Evolutionary conservation across 2,888 invertebrate genomes (phyloP), one percentile per base, ranked within the genome.

Genomic region (Drosophila kambysellisi): DNA sequence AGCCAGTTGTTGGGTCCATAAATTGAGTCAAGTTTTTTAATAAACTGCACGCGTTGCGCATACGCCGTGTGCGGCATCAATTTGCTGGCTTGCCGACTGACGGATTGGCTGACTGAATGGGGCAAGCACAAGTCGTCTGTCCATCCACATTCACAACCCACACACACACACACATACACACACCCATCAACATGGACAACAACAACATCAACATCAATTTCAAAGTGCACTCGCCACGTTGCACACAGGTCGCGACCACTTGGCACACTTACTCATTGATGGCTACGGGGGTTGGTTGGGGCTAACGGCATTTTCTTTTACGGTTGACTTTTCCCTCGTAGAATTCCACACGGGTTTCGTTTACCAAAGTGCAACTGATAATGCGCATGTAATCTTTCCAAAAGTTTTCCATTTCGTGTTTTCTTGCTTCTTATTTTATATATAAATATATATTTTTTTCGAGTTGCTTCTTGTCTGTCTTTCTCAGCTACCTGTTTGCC

Each of bases 1-100:
- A 33, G 29, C 32, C 65, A 33, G 32, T 25, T 35, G 53, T 54
- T 29, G 7, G 29, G n/a, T n/a, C 43, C 81, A 88, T 90, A 86
- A 90, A 83, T 90, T 86, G 72, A 79, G 69, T 41, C 74, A 86
- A 81, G 81, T 86, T 88, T 77, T 80, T 81, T 83, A 88, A 88
- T 86, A 90, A 86, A 83, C 68, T 78, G 76, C 83, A 74, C 76
- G 82, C 72, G 77, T 85, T 85, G 76, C 78, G 74, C 74, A 88
- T 89, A 82, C 83, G 79, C 71, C 75, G 64, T 69, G 72, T 83
- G 30, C 43, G 52, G 53, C 79, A 83, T 73, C 70, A 82, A 70
- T 80, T 83, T 80, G 75, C 50, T 53, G 76, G 74, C 43, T 35
- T 56, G 57, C 69, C 59, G 57, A 30, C 61, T 39, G 33, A 12